Evolutionary conservation across 1,140 invertebrate species (phyloP).

Genomic region (Melanaphis sacchari): DNA sequence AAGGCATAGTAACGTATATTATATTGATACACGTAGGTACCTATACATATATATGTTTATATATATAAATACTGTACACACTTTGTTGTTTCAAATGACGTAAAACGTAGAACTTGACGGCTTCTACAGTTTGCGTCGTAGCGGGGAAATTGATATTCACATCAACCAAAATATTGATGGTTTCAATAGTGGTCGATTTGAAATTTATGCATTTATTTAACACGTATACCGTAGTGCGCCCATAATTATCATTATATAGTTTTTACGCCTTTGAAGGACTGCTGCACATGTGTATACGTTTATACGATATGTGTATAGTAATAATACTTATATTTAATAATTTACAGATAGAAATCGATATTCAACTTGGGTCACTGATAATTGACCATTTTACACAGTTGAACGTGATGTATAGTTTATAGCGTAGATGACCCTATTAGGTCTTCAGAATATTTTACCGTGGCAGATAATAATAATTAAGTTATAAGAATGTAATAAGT

Average conservation of each 20-base stretch:
- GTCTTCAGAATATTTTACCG: neutral
- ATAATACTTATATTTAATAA: neutral
- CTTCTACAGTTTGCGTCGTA: neutral
- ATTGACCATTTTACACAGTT: slow-evolving; percentile 27
- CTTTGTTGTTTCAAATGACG: slow-evolving; percentile 21
- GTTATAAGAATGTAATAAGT: neutral
- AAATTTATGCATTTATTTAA: slow-evolving; percentile 36
- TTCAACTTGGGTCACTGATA: slow-evolving; percentile 39
- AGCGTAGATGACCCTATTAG: neutral
- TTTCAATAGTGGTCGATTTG: neutral
- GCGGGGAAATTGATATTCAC: slow-evolving; percentile 41
- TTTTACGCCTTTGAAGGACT: neutral
- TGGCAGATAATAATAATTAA: neutral
- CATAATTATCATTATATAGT: neutral
- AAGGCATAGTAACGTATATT: neutral
- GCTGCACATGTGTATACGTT: neutral
- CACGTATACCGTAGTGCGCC: neutral
- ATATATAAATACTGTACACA: neutral
- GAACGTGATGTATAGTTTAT: slow-evolving; percentile 24
- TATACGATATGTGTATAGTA: neutral
- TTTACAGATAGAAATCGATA: slow-evolving; percentile 40
- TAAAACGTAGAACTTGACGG: neutral
- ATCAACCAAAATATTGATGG: neutral
- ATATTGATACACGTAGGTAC: neutral
- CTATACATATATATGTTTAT: neutral